phyloP scores from a whole-genome alignment of 2,888 invertebrate species.

The Netelia inedita region DNA sequence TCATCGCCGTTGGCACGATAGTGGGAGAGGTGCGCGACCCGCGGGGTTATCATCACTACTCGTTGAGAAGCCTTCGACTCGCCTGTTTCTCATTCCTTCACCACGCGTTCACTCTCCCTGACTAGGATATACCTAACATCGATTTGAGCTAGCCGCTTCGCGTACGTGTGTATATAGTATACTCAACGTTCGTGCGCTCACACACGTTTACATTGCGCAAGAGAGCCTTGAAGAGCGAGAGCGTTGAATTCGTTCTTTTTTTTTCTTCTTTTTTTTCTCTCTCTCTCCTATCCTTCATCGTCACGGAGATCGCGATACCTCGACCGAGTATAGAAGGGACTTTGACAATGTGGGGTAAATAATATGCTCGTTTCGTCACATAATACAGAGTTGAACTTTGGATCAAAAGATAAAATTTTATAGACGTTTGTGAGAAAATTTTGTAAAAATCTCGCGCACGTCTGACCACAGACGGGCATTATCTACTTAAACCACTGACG shows the following conservation, averaged over 20 bases:
- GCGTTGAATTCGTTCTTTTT: constrained; percentile 38
- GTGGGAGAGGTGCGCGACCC: constrained; percentile 83
- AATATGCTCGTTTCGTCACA: neutral
- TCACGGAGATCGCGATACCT: constrained; percentile 13
- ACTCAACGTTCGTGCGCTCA: too few relatives aligned
- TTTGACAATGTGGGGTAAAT: constrained; percentile 6
- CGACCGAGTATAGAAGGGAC: neutral
- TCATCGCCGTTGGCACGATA: constrained; percentile 69
- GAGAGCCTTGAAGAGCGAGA: constrained; percentile 50
- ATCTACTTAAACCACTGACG: constrained; percentile 4
- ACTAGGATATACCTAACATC: constrained; percentile 77
- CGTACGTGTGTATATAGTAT: constrained; percentile 47
- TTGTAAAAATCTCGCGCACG: constrained; percentile 20
- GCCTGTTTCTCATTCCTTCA: constrained; percentile 23
- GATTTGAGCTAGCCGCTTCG: constrained; percentile 73
- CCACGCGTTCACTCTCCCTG: constrained; percentile 45
- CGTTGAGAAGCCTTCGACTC: constrained; percentile 40
- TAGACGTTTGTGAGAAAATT: neutral
- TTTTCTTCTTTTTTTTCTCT: constrained; percentile 3
- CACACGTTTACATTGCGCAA: constrained; percentile 49
- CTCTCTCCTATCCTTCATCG: constrained; percentile 15
- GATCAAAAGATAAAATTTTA: neutral
- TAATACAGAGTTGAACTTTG: neutral
- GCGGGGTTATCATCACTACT: constrained; percentile 79
- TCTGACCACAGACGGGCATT: constrained; percentile 39